Evolutionary conservation across 2,888 invertebrate species (phyloP).

Genomic region (Bombylius discolor): DNA sequence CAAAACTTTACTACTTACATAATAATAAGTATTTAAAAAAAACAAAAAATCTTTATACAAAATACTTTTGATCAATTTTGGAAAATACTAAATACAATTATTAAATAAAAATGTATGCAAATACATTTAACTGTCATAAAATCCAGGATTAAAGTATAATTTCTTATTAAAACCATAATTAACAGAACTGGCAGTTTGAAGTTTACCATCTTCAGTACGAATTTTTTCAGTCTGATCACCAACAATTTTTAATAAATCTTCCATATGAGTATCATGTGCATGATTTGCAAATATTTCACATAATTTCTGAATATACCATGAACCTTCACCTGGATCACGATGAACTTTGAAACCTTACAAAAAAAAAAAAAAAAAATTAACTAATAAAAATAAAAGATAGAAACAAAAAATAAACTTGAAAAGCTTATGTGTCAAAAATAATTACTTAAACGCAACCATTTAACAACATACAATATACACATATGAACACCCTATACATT

Average conservation of each 20-base stretch:
- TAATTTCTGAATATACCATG: conserved; percentile 59
- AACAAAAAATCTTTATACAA: no score
- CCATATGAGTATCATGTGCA: conserved; percentile 49
- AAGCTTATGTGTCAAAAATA: background rate
- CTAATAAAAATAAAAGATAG: background rate
- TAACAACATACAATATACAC: background rate
- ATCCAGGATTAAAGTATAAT: conserved; percentile 56
- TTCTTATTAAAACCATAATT: conserved; percentile 51
- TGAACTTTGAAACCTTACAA: conserved; percentile 32
- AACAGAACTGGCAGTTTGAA: conserved; percentile 51
- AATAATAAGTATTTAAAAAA: no score
- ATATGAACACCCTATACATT: background rate
- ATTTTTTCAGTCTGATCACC: conserved; percentile 38
- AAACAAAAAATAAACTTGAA: background rate
- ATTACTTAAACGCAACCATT: background rate
- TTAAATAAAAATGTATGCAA: background rate
- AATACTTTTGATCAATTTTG: no score
- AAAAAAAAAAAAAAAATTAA: conserved; percentile 1
- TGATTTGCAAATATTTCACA: conserved; percentile 51
- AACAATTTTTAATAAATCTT: conserved; percentile 51
- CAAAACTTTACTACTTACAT: no score
- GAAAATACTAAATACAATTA: no score
- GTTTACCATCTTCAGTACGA: conserved; percentile 25
- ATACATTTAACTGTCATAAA: conserved; percentile 10
- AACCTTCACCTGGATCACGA: conserved; percentile 45